Evolutionary conservation across 2,113 vertebrate genomes (phyloP), one percentile per base, ranked within the genome.

Genomic region (Rhagologus leucostigma): DNA sequence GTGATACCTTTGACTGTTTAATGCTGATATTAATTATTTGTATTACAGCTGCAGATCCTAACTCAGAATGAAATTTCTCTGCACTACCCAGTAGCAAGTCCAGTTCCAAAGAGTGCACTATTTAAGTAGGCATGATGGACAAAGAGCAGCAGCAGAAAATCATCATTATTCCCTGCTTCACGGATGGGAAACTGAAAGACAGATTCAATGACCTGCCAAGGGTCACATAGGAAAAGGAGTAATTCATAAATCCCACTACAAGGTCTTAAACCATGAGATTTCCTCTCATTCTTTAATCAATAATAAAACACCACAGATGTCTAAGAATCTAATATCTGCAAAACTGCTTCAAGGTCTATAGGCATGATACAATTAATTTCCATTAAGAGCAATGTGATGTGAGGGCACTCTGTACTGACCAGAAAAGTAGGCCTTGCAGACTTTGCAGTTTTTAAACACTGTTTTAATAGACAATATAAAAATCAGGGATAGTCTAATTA

Each of bases 211-310:
- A 93, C 73, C 64, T 92, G 90, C 79, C 76, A 82, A 92, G 93
- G 95, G 85, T 89, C 93, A 93, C 75, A 93, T 0, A 94, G 64
- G 64, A 90, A 94, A 96, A 91, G 59, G n/a, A 91, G 71, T 92
- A 94, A 93, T 91, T 95, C 92, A 88, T 96, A 94, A 93, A 95
- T 94, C 73, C 85, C 68, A 90, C 73, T 33, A 90, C 71, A 93
- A 95, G 76, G 83, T 95, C 90, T 86, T 93, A 92, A 93, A 63
- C 87, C 75, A 52, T 42, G 60, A 84, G 90, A 91, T 90, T 90
- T 94, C 60, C 42, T 93, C 89, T 89, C 56, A 29, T 90, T 90
- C 78, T 90, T 94, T 93, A 91, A 95, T 96, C 82, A 94, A 90
- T 94, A 93, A 95, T 93, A 94, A 94, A 94, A 52, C 52, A 64